Evolutionary conservation across 2,113 vertebrate genomes (phyloP), one percentile per base, ranked within the genome.

Genomic region (Nycticebus coucang): DNA sequence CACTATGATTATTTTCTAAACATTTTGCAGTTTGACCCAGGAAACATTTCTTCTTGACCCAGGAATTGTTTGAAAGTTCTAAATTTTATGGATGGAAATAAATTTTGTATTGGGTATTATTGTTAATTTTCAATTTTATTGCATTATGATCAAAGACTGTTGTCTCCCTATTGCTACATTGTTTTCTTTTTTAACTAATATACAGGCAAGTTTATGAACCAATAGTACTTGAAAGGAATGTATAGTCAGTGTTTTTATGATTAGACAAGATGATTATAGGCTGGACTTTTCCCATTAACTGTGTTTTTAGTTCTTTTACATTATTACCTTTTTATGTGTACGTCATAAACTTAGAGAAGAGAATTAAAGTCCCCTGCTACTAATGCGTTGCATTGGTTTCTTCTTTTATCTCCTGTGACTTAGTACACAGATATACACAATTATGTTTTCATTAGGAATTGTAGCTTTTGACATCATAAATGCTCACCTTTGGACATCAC

Each of bases 141-240:
- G 14, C 18, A 22, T 53, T 87, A 10, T 66, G 35, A 87, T 68
- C 12, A 82, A 21, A 90, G 62, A 83, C 77, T 24, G 22, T 24
- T 79, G 14, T 89, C 68, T 77, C 19, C 77, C n/a, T 30, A 37
- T 33, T 64, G 50, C 14, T 71, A 35, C 18, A 78, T 84, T 88
- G 50, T 92, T 84, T 88, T 82, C 6, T 59, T 80, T 88, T 50
- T 86, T n/a, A 92, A 80, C 71, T 68, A 89, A 75, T 45, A 89
- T 53, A 75, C 17, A 10, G 21, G n/a, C 33, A 74, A 57, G 50
- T 87, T 89, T 41, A 9, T 64, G 55, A 81, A 77, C 74, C 37
- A 22, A 69, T 0, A 82, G 11, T 35, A 30, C 15, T 79, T 86
- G 17, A 80, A 72, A 92, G 78, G 28, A 85, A 77, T 10, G 9